Evolutionary conservation across 1,140 invertebrate species (phyloP), one percentile per base, ranked within the genome.

Genomic region (Nebria ingens): DNA sequence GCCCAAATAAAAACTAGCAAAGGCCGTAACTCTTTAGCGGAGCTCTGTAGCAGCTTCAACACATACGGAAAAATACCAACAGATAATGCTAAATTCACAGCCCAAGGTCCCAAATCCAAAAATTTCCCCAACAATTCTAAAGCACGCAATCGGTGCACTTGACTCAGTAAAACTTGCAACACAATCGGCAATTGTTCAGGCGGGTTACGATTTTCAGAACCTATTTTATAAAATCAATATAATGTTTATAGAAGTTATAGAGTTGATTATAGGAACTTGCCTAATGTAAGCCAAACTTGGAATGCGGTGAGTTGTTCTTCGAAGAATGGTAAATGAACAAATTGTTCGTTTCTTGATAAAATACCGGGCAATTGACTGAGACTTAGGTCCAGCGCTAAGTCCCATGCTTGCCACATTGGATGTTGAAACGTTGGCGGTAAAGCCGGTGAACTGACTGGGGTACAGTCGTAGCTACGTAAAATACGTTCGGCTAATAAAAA

Each of bases 51-150:
- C 56, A 98, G 73, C 71, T 98, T 98, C 6, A 98, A 77, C 58
- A 99, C 94, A 74, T 99, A 99, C 2, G 97, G 97, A 72, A 98
- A 99, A 61, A 99, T 98, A 58, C 97, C 97, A 34, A 99, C 97
- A 52, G 91, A 92, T 12, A 99, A 77, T 25, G 96, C 93, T 59
- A 95, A 76, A 73, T 93, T 94, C 1, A 99, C 96, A 15, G 97
- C 95, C 93, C 94, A 97, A 1, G 92, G 86, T 17, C 97, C 97
- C 20, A 98, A 79, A 69, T 98, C 93, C 17, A 99, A 77, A 73
- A 98, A 99, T 59, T 86, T 79, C n/a, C 93, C 93, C 2, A 99
- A 77, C 22, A 98, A 77, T 69, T 98, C 93, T 55, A 99, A 76
- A 2, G 97, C 97, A 63, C 93, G 77, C 59, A 98, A 77, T 57